These are phyloP conservation scores for Tetragnatha versicolor DNA, from an alignment of 1,140 invertebrate species.

Conservation along the genomic window DNA sequence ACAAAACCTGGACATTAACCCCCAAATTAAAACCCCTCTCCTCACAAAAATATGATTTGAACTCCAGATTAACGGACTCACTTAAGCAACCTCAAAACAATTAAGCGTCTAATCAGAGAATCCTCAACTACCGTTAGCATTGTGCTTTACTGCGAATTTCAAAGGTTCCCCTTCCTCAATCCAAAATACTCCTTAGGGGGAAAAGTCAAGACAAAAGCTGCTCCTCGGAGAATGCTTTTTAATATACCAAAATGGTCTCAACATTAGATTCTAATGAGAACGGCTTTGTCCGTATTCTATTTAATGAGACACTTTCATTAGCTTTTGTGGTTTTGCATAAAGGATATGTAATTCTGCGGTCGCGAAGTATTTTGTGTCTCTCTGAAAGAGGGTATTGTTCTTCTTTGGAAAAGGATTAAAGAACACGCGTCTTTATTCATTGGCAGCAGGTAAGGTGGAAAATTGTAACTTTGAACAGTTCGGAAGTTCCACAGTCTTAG, in stretches of 20 bases:
- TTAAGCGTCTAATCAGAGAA: slow-evolving; percentile 8
- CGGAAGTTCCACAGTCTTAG: no score
- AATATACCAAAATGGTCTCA: slow-evolving; percentile 28
- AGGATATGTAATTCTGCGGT: background rate
- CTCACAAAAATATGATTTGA: slow-evolving; percentile 14
- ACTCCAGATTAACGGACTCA: background rate
- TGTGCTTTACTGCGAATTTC: background rate
- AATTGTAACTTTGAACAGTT: no score
- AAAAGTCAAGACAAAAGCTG: background rate
- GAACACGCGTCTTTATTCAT: background rate
- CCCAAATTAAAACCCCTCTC: no score
- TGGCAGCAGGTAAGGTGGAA: no score
- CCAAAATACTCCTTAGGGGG: slow-evolving; percentile 13
- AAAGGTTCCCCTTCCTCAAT: slow-evolving; percentile 11
- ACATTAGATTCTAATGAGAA: slow-evolving; percentile 35
- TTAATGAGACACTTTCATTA: slow-evolving; percentile 26
- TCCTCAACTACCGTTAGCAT: background rate
- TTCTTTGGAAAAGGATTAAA: background rate
- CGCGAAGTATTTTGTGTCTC: background rate
- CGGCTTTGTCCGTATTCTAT: slow-evolving; percentile 9
- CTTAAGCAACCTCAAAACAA: slow-evolving; percentile 21
- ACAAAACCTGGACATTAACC: no score
- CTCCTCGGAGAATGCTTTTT: slow-evolving; percentile 5
- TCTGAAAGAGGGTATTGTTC: background rate
- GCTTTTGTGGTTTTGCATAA: slow-evolving; percentile 21